phyloP scores from a whole-genome alignment of 2,888 invertebrate genomes.

The Lamellibrachia satsuma region DNA sequence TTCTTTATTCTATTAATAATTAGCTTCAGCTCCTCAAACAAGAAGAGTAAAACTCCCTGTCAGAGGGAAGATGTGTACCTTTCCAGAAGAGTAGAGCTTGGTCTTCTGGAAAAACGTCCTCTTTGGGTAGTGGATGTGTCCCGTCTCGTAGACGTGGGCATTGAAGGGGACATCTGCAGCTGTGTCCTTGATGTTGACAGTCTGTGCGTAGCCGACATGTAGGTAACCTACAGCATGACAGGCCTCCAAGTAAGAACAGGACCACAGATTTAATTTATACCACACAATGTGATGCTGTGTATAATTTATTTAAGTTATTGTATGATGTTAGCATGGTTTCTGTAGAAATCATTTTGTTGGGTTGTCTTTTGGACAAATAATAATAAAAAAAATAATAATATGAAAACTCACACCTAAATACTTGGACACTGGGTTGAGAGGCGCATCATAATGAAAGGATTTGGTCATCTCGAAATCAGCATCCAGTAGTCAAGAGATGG shows the following conservation, averaged over 20 bases:
- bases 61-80: constrained; percentile 36
- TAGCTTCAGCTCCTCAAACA: background rate
- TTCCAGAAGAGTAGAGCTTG: constrained; percentile 44
- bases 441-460: too few species aligned
- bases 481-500: too few species aligned
- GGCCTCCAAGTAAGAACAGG: background rate
- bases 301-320: too few species aligned
- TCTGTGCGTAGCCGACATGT: constrained; percentile 50
- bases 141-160: constrained; percentile 47
- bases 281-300: too few species aligned
- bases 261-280: background rate
- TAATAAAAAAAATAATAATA: background rate
- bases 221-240: constrained; percentile 42
- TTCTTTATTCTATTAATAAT: too few species aligned
- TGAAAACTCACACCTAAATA: too few species aligned
- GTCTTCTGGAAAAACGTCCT: constrained; percentile 50
- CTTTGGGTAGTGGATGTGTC: constrained; percentile 43
- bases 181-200: constrained; percentile 41
- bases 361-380: background rate
- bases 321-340: too few species aligned
- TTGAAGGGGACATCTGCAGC: constrained; percentile 50
- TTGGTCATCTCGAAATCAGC: too few species aligned
- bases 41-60: background rate
- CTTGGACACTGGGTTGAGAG: too few species aligned
- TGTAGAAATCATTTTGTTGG: too few species aligned